Conservation (phyloP, 2,797 vertebrate species). For the Gorsachius magnificus region DNA sequence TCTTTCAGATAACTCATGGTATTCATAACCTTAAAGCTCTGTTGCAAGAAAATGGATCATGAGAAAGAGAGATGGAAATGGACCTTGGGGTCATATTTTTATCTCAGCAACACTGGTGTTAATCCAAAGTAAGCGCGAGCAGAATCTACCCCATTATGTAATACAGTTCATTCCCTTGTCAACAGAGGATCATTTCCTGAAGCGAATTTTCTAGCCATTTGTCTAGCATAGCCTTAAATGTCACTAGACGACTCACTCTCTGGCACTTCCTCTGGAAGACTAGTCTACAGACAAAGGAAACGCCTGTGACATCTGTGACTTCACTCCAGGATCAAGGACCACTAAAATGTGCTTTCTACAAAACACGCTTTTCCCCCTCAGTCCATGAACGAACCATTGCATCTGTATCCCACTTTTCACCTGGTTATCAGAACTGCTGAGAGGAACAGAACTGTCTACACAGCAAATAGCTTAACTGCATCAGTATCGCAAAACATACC, state of each 20-base stretch:
- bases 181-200: not conserved
- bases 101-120: not conserved
- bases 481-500: not conserved
- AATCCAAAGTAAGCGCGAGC: not conserved
- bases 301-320: not conserved
- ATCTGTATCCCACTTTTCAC: not conserved
- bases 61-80: not conserved
- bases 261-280: not conserved
- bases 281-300: not conserved
- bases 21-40: slow-evolving; percentile 7
- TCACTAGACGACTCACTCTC: not conserved
- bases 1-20: not conserved
- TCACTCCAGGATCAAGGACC: not conserved
- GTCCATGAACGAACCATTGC: not conserved
- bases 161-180: not conserved
- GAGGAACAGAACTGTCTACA: not conserved
- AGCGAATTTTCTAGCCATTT: not conserved
- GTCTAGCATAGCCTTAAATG: not conserved
- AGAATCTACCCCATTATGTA: not conserved
- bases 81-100: not conserved
- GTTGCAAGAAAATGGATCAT: not conserved
- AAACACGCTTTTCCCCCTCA: not conserved
- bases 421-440: not conserved
- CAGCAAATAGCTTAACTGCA: not conserved
- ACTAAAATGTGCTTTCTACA: not conserved